Conservation (phyloP, 2,113 vertebrate species). For the Prunella fulvescens region DNA sequence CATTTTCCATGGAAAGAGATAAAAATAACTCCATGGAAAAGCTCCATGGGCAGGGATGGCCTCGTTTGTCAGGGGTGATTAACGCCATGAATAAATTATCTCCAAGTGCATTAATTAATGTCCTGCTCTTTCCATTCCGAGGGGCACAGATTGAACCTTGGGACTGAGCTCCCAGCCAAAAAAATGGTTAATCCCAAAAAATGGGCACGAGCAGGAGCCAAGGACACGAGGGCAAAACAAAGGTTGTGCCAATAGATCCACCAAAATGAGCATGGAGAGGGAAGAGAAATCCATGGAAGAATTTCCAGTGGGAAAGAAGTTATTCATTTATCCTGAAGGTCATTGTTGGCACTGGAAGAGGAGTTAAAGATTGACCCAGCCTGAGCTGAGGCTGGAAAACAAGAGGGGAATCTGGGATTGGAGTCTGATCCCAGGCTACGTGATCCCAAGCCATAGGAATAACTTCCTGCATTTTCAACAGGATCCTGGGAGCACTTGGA, state of each 20-base stretch:
- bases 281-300: background rate
- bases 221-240: background rate
- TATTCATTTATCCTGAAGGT: conserved; percentile 26
- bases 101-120: background rate
- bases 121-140: background rate
- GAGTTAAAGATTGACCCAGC: conserved; percentile 46
- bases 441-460: background rate
- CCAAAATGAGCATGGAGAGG: background rate
- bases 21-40: background rate
- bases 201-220: background rate
- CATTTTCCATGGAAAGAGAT: background rate
- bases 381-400: background rate
- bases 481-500: background rate
- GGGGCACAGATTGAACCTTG: background rate
- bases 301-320: background rate
- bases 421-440: background rate
- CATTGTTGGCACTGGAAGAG: background rate
- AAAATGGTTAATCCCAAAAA: background rate
- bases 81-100: conserved; percentile 13
- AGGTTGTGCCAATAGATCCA: background rate
- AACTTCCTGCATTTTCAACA: background rate
- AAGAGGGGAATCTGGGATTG: background rate
- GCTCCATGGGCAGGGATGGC: background rate
- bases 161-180: background rate
- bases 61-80: background rate